Conservation (phyloP, 2,888 invertebrate genomes). For the Ennomos quercinarius region DNA sequence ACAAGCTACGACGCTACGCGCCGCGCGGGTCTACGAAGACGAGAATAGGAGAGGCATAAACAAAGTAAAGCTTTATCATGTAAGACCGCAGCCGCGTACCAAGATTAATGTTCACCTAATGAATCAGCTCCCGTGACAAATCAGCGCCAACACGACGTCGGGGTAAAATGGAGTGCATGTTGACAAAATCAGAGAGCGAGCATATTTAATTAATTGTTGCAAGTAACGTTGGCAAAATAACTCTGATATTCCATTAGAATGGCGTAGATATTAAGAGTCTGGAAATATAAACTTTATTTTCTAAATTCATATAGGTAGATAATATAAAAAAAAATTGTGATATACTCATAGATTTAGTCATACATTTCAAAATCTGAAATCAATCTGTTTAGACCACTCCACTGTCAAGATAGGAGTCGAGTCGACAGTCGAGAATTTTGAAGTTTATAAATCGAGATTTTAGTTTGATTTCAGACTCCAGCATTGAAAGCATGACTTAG, state of each 20-base stretch:
- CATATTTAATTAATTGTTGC: conserved; percentile 30
- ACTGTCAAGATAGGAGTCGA: no score
- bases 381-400: no score
- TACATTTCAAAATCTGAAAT: no score
- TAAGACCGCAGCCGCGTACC: conserved; percentile 56
- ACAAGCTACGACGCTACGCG: conserved; percentile 13
- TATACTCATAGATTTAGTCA: no score
- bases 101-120: conserved; percentile 76
- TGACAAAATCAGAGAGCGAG: conserved; percentile 29
- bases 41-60: conserved; percentile 46
- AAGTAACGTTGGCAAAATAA: conserved; percentile 12
- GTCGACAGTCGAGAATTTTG: no score
- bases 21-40: conserved; percentile 23
- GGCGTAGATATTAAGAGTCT: neutral
- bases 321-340: no score
- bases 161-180: conserved; percentile 43
- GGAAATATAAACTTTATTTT: neutral
- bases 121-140: conserved; percentile 79
- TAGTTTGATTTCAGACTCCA: no score
- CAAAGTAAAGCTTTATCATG: conserved; percentile 63
- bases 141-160: conserved; percentile 56
- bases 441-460: no score
- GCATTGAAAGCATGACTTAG: no score
- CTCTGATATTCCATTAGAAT: conserved; percentile 5
- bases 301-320: no score